phyloP scores from a whole-genome alignment of 2,888 invertebrate species.

The Oscheius myriophilus region DNA sequence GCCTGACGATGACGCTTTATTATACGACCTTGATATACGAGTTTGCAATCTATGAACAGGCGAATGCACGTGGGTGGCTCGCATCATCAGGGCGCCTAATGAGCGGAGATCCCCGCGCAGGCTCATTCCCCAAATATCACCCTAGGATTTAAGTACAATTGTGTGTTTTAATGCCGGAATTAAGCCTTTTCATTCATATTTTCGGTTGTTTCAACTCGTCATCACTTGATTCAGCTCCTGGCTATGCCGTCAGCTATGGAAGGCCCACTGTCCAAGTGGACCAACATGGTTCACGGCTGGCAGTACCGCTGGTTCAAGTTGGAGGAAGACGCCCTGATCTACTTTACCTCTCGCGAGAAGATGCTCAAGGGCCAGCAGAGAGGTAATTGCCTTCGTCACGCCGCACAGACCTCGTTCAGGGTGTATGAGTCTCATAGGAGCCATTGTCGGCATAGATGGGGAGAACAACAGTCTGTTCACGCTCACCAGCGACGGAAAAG shows the following conservation, averaged over 20 bases:
- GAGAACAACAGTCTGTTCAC: slow-evolving; percentile 97
- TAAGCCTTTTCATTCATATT: no score
- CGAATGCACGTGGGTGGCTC: no score
- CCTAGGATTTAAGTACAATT: no score
- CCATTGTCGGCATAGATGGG: slow-evolving; percentile 97
- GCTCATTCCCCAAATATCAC: no score
- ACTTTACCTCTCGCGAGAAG: slow-evolving; percentile 81
- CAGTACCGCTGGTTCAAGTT: slow-evolving; percentile 97
- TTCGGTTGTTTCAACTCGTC: no score
- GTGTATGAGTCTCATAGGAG: slow-evolving; percentile 91
- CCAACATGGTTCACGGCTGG: slow-evolving; percentile 98
- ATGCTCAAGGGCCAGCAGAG: slow-evolving; percentile 89
- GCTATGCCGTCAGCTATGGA: slow-evolving; percentile 75
- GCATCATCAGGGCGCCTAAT: no score
- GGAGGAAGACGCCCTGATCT: slow-evolving; percentile 92
- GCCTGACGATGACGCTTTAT: no score
- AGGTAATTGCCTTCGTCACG: slow-evolving; percentile 28
- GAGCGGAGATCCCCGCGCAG: no score
- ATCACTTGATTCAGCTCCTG: no score
- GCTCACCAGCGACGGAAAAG: slow-evolving; percentile 97
- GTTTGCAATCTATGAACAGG: no score
- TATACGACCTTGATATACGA: no score
- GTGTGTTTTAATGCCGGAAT: no score
- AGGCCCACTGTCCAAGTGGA: slow-evolving; percentile 94
- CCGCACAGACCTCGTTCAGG: slow-evolving; percentile 74